phyloP scores from a whole-genome alignment of 2,888 invertebrate genomes.

The Zhuqinia jingwanae region DNA sequence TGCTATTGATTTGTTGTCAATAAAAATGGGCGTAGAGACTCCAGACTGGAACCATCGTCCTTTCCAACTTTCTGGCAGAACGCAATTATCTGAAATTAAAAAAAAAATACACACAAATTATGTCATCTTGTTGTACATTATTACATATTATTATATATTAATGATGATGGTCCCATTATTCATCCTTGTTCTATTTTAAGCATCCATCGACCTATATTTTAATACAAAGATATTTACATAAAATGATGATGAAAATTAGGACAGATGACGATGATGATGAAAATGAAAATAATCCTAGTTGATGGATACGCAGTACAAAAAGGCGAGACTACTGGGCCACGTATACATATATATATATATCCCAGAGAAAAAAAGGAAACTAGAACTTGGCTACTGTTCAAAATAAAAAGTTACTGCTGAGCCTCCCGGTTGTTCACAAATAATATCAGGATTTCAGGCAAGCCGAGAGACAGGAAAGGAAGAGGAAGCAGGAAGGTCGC shows the following conservation, averaged over 20 bases:
- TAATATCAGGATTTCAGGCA: constrained; percentile 51
- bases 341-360: neutral
- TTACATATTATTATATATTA: no score
- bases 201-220: no score
- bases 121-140: no score
- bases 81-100: constrained; percentile 75
- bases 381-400: constrained; percentile 52
- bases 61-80: constrained; percentile 76
- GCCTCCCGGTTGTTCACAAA: constrained; percentile 16
- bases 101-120: no score
- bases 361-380: neutral
- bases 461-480: constrained; percentile 32
- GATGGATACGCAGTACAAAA: neutral
- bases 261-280: neutral
- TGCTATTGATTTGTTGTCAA: constrained; percentile 74
- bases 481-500: constrained; percentile 70
- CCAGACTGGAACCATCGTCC: constrained; percentile 78
- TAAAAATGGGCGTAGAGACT: constrained; percentile 63
- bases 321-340: neutral
- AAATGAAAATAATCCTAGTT: neutral
- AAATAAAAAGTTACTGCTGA: constrained; percentile 14
- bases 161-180: no score
- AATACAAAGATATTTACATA: no score
- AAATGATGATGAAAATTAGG: no score
- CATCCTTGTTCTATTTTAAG: no score